Base-by-base conservation (phyloP, 2,888 invertebrate species). In the Pollenia amentaria region DNA sequence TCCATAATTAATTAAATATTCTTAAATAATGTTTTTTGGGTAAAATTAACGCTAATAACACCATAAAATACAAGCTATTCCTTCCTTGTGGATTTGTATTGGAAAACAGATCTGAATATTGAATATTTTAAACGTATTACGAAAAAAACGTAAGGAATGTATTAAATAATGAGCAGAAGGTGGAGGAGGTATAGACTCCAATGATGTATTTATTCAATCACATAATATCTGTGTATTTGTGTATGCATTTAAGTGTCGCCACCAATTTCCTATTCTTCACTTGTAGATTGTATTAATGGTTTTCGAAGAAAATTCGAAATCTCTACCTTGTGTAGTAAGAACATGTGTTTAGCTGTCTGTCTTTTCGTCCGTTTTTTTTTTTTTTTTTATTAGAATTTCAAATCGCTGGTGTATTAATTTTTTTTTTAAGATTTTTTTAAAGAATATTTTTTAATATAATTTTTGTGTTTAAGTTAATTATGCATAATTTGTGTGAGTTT, bases 401-500 rank as follows among this genome's bases (percentile, higher is more conserved):
- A 72, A 44, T 46, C 38, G 51, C 51, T 73, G 55, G 38, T 57
- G 48, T 67, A 38, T 55, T 73, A 18, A 51, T 62, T 65, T 76
- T 65, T 76, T 64, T 14, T 60, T 4, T 12, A 62, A 62, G n/a
- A 16, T 7, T 38, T 11, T 46, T 48, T 42, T 53, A 0, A 16
- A 11, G 10, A 67, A 40, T 64, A 21, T 14, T 21, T n/a, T 29
- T 64, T 18, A 53, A 51, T 29, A 29, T 29, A 42, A 42, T 53
- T 57, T 40, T 46, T 69, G 44, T 53, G 53, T 44, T 70, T 40
- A 9, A 42, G 62, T 48, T 84, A 87, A 87, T 87, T 87, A 84
- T 80, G 53, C 75, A 81, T 77, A 87, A 87, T 84, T 81, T 80
- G 80, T 77, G 80, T 84, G 70, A 73, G 80, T 84, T 84, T 87